Evolutionary conservation across 2,113 vertebrate species (phyloP).

Genomic region (Emberiza fucata): DNA sequence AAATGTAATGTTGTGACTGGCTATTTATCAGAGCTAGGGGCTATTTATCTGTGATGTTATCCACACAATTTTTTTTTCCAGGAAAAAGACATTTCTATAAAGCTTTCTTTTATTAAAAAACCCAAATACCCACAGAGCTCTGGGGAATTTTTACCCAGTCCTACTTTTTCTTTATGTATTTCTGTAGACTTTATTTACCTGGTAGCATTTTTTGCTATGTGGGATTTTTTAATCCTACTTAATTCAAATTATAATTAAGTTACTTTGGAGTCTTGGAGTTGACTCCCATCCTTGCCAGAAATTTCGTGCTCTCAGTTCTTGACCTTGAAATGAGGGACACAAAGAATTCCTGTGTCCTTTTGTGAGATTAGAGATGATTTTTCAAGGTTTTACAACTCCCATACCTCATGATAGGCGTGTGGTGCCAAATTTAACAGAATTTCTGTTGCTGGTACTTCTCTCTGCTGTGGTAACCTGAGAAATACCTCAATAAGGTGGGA

Average conservation of each 20-base stretch:
- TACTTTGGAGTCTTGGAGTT: not conserved
- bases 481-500: not conserved
- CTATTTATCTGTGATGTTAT: not conserved
- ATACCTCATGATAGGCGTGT: not conserved
- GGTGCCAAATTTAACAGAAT: not conserved
- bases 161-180: not conserved
- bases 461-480: not conserved
- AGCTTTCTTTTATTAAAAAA: conserved; percentile 4
- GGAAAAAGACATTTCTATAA: not conserved
- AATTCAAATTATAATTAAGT: not conserved
- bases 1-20: not conserved
- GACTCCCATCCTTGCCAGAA: not conserved
- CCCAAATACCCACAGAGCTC: not conserved
- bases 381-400: not conserved
- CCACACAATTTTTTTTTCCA: not conserved
- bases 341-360: not conserved
- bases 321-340: not conserved
- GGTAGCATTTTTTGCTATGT: not conserved
- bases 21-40: not conserved
- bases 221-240: not conserved
- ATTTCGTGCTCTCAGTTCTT: not conserved
- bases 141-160: not conserved
- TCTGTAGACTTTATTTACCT: not conserved
- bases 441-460: not conserved
- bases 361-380: not conserved